Conservation (phyloP, 2,113 vertebrate species). For the Drymodes brunneopygia region DNA sequence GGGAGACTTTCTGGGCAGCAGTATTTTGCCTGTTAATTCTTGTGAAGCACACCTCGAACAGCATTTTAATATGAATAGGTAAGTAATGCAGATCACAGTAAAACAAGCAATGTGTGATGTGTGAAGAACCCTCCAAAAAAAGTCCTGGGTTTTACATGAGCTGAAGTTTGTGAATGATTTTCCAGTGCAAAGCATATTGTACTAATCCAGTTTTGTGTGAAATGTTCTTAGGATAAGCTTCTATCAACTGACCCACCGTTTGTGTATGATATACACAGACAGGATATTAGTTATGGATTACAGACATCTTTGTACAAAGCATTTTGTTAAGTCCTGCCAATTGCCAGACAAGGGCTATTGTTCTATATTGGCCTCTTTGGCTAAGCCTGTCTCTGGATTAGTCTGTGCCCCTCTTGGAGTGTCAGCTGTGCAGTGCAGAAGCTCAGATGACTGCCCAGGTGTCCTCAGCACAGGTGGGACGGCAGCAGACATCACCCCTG, state of each 20-base stretch:
- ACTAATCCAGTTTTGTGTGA: slow-evolving; percentile 62
- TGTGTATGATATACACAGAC: background rate
- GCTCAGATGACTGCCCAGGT: background rate
- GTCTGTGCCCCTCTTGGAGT: background rate
- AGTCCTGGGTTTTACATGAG: background rate
- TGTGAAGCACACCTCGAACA: background rate
- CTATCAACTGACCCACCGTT: slow-evolving; percentile 27
- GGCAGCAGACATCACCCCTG: background rate
- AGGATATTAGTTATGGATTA: slow-evolving; percentile 61
- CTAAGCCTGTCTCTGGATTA: background rate
- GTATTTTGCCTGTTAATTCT: slow-evolving; percentile 28
- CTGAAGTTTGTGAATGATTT: slow-evolving; percentile 43
- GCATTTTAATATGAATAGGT: slow-evolving; percentile 9
- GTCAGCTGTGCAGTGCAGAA: background rate
- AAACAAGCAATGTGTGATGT: background rate
- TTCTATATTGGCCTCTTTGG: background rate
- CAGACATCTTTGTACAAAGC: slow-evolving; percentile 15
- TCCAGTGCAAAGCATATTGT: background rate
- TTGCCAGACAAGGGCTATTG: background rate
- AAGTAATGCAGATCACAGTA: background rate
- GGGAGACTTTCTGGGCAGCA: background rate
- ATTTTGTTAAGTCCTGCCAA: slow-evolving; percentile 18
- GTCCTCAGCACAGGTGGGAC: background rate
- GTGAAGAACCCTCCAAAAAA: background rate
- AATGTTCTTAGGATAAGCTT: slow-evolving; percentile 58